Percentiles rank a stretch among this genome's conserved stretches.
These are phyloP conservation scores for Apis florea DNA, from an alignment of 1,140 invertebrate species.

Conservation along the genomic window DNA sequence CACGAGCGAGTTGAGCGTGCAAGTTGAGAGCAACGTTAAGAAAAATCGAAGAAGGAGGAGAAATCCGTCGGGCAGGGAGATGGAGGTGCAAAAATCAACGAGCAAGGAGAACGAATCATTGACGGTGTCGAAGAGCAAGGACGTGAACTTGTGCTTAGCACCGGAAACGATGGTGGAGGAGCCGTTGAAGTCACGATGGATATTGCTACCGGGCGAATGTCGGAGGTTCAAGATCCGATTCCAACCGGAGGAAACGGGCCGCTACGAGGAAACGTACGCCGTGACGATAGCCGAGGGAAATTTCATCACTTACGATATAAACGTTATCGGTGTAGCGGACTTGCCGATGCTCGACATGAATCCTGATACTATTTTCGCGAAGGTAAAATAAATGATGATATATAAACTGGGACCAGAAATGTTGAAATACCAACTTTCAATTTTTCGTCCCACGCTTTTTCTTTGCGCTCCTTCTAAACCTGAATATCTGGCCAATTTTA, in stretches of 20 bases:
- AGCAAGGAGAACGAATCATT: constrained; percentile 28
- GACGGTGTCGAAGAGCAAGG: constrained; percentile 11
- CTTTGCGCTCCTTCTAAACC: too few relatives aligned
- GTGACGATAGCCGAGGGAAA: constrained; percentile 56
- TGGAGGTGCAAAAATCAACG: constrained; percentile 8
- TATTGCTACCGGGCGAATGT: constrained; percentile 63
- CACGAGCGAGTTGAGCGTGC: background rate
- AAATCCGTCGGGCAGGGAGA: background rate
- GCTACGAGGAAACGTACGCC: constrained; percentile 56
- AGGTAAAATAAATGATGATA: background rate
- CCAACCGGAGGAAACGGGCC: constrained; percentile 55
- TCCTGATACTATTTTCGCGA: constrained; percentile 60
- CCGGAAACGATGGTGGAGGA: constrained; percentile 35
- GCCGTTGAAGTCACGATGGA: constrained; percentile 60
- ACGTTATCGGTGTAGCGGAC: constrained; percentile 57
- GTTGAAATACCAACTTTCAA: too few relatives aligned
- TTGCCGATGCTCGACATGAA: constrained; percentile 66
- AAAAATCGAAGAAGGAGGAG: background rate
- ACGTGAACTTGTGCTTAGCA: background rate
- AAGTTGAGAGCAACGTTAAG: constrained; percentile 6
- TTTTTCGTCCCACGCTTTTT: too few relatives aligned
- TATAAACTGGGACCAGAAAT: too few relatives aligned
- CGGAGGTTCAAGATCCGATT: constrained; percentile 65
- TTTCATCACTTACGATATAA: constrained; percentile 58
- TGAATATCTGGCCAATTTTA: background rate